Evolutionary conservation across 2,888 invertebrate genomes (phyloP), one percentile per base, ranked within the genome.

Genomic region (Yponomeuta evonymella): DNA sequence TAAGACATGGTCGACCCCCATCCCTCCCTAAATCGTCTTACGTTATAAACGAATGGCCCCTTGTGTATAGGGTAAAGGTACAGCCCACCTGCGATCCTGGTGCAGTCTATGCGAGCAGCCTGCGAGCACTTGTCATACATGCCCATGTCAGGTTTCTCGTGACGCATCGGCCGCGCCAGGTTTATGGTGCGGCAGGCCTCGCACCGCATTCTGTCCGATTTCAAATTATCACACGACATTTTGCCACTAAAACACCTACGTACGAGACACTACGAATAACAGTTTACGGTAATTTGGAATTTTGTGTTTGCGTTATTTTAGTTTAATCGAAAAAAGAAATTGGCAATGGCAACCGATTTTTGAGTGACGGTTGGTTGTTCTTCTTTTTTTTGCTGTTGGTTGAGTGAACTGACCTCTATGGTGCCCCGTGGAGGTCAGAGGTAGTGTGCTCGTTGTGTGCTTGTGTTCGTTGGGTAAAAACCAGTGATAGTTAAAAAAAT

Each of bases 111-210:
- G 74, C 83, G 85, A 68, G 76, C 73, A 1, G 76, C 73, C 0
- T 86, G 85, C 58, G 77, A 80, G 73, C 90, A 89, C 78, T 89
- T 90, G 10, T 90, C 88, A 72, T 88, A 86, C 58, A 89, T 79
- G 72, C 88, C 86, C 90, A 91, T 90, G 72, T 90, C 82, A 2
- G 89, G 89, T 66, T 90, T 90, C 0, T 83, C 79, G 0, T 82
- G 81, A 6, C 82, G 81, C 2, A 79, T 75, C 29, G 84, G 80
- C 66, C 86, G 87, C 0, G 91, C 91, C 72, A 92, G 74, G 75
- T 92, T 92, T 69, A 92, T 92, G 10, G 91, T 92, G 4, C 90
- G 86, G 72, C 68, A 68, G n/a, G 11, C 48, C 2, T 48, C 51
- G 69, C 64, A 72, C 72, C 71, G 67, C n/a, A 79, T 74, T 30